Base-by-base conservation (phyloP, 1,140 invertebrate species). In the Parapsyche elsis region DNA sequence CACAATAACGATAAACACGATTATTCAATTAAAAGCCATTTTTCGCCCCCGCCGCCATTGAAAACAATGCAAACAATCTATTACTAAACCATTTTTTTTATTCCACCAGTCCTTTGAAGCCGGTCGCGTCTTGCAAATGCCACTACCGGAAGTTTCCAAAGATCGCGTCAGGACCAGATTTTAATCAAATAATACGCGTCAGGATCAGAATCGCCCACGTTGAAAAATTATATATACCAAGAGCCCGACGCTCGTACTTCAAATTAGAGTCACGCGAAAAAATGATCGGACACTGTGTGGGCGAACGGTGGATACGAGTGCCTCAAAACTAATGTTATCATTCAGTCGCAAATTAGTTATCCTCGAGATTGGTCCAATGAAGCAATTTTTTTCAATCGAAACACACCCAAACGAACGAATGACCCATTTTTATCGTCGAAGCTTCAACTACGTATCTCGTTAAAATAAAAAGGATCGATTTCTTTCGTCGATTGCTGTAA, bases 21-120 rank as follows among this genome's bases (percentile, higher is more conserved):
- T 71, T 30, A 24, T 30, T 14, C 38, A 71, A 71, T 71, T 71
- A 45, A 30, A 61, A 30, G 0, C 21, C 67, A 71, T 71, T 71
- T 61, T 71, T 30, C 21, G 67, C 67, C 67, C 67, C 16, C 67
- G 38, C 67, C 5, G 5, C n/a, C 24, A 26, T 71, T 45, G 14
- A 21, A 61, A 61, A 61, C 57, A 61, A 61, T 61, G 57, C 57
- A 21, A 19, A 9, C 16, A 9, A 21, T 19, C 14, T 19, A 38
- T 38, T 38, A 7, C 30, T 38, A 4, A 38, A 38, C 2, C 2
- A 38, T 38, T 38, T 7, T 1, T 4, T 38, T 38, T 38, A 4
- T 38, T 38, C 7, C 30, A 7, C 30, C 30, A 38, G 30, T 38
- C 30, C 30, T 38, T 38, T 38, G 30, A n/a, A n/a, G n/a, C n/a